Conservation (phyloP, 2,888 invertebrate species). For the Merodon equestris region DNA sequence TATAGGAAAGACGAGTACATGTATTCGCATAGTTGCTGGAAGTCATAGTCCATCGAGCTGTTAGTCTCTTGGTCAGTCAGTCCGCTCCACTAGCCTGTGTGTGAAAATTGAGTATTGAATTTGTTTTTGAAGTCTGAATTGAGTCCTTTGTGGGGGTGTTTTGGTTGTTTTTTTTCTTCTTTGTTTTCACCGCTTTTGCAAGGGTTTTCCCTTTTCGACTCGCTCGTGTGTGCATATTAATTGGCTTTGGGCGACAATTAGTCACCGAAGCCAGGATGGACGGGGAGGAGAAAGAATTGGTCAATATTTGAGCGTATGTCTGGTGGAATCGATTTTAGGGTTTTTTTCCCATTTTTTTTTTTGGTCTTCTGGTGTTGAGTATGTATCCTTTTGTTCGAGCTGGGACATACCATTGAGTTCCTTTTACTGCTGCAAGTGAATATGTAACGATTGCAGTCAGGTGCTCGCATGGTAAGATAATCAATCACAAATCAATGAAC, state of each 20-base stretch:
- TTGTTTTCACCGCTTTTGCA: too few species aligned
- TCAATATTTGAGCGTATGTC: slow-evolving; percentile 64
- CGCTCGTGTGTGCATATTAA: slow-evolving; percentile 57
- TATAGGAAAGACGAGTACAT: too few species aligned
- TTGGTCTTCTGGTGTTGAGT: too few species aligned
- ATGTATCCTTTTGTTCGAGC: too few species aligned
- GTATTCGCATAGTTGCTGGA: too few species aligned
- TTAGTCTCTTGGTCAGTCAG: too few species aligned
- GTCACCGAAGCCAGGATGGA: slow-evolving; percentile 31
- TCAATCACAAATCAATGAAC: slow-evolving; percentile 43
- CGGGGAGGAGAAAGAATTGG: slow-evolving; percentile 23
- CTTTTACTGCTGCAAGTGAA: too few species aligned
- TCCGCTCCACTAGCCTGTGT: background rate
- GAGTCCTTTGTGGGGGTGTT: slow-evolving; percentile 45
- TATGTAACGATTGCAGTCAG: slow-evolving; percentile 13
- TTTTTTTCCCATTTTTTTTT: slow-evolving; percentile 14
- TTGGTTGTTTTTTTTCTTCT: slow-evolving; percentile 11
- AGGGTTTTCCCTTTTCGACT: slow-evolving; percentile 5
- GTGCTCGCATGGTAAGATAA: slow-evolving; percentile 23
- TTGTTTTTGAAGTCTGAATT: slow-evolving; percentile 61
- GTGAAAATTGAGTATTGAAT: slow-evolving; percentile 44
- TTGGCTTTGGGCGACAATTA: slow-evolving; percentile 60
- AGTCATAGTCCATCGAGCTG: too few species aligned
- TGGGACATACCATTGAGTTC: too few species aligned
- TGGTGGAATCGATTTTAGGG: slow-evolving; percentile 55